Percentiles rank a stretch among this genome's conserved stretches.
phyloP scores from a whole-genome alignment of 2,888 invertebrate species.

The Cantharis rustica region DNA sequence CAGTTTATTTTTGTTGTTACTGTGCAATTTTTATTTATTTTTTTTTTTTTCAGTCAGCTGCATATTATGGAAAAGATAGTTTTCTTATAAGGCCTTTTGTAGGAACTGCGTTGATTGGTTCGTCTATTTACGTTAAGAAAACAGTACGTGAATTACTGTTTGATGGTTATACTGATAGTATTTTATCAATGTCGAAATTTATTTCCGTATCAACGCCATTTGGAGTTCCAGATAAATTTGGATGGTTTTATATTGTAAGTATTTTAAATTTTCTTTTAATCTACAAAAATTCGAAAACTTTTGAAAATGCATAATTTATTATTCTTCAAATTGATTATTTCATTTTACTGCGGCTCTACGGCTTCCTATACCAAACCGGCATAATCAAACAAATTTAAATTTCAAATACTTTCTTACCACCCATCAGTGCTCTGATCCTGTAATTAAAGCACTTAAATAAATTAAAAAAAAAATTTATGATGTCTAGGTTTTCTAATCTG shows the following conservation, averaged over 20 bases:
- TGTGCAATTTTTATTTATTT: slow-evolving; percentile 15
- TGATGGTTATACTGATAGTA: slow-evolving; percentile 76
- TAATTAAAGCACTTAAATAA: no score
- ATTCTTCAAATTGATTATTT: no score
- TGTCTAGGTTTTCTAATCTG: no score
- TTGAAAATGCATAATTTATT: no score
- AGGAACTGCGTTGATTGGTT: slow-evolving; percentile 37
- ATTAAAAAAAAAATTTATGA: no score
- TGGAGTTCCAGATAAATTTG: slow-evolving; percentile 70
- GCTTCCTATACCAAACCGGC: no score
- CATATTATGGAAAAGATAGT: slow-evolving; percentile 53
- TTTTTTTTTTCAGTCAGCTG: slow-evolving; percentile 60
- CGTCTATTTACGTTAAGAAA: slow-evolving; percentile 63
- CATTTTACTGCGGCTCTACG: no score
- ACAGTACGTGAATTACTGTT: slow-evolving; percentile 74
- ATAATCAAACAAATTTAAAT: no score
- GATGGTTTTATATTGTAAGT: slow-evolving; percentile 78
- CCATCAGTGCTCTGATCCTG: no score
- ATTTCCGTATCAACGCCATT: slow-evolving; percentile 57
- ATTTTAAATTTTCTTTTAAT: not conserved
- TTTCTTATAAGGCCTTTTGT: slow-evolving; percentile 53
- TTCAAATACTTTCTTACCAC: no score
- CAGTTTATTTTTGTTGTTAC: not conserved
- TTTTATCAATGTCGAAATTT: slow-evolving; percentile 69
- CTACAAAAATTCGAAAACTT: no score